Percentiles rank a stretch among this genome's conserved stretches.
phyloP scores from a whole-genome alignment of 1,140 invertebrate species.

The Drosophila serrata region DNA sequence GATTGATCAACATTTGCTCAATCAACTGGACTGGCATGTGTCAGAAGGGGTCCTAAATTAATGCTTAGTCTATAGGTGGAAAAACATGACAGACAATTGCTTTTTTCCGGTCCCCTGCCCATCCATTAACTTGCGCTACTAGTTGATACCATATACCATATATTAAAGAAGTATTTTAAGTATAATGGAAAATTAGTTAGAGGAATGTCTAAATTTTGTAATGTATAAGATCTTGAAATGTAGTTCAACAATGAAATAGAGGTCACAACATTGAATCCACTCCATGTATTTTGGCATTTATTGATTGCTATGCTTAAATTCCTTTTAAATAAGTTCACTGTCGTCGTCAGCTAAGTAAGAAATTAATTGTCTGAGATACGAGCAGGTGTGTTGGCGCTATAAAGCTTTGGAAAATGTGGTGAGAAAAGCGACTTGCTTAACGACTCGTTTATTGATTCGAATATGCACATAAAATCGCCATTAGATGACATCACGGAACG shows the following conservation, averaged over 20 bases:
- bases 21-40: slow-evolving; percentile 30
- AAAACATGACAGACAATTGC: neutral
- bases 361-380: slow-evolving; percentile 28
- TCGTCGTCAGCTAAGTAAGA: slow-evolving; percentile 4
- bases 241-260: neutral
- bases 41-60: slow-evolving; percentile 8
- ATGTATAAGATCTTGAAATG: too few species aligned
- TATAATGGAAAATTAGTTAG: neutral
- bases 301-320: neutral
- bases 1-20: slow-evolving; percentile 45
- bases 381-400: slow-evolving; percentile 25
- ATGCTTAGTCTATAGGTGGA: slow-evolving; percentile 14
- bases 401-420: slow-evolving; percentile 14
- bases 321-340: neutral
- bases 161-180: neutral
- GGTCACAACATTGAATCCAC: too few species aligned
- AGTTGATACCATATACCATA: neutral
- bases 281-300: neutral
- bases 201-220: neutral
- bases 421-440: slow-evolving; percentile 21
- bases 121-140: slow-evolving; percentile 6
- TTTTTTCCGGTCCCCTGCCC: neutral
- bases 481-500: slow-evolving; percentile 44
- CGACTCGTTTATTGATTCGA: slow-evolving; percentile 33
- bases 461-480: slow-evolving; percentile 33